Evolutionary conservation across 1,140 invertebrate species (phyloP), one percentile per base, ranked within the genome.

Genomic region (Ooceraea biroi): DNA sequence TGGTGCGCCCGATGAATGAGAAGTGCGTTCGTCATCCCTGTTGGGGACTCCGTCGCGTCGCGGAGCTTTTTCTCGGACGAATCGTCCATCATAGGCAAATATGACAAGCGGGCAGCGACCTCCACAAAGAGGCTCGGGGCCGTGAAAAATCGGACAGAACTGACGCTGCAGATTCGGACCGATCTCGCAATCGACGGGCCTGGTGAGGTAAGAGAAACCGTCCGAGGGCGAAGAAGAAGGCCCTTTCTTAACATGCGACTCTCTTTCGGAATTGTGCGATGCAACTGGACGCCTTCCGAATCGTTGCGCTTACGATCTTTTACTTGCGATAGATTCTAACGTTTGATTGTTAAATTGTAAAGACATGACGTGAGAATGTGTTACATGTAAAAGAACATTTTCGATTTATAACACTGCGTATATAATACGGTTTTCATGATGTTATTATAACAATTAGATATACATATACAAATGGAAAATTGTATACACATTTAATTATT

Each of bases 21-120:
- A 93, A 94, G 93, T 85, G 50, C 87, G 91, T 90, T 92, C 92
- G 92, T 94, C 93, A 93, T 93, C 88, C 87, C 85, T 71, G 63
- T 30, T 44, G 63, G 83, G 88, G 90, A 91, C 92, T 91, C 92
- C 89, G 93, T 92, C 91, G 87, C 90, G 76, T 82, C 78, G 61
- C 60, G 58, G 22, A 19, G 48, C 89, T 87, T 87, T 91, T 91
- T 90, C 90, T 73, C 85, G 78, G 84, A 86, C 88, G 80, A 93
- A 92, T 94, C 94, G 94, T 94, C 91, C 93, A 94, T 94, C 94
- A 94, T 94, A 94, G 88, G 91, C 93, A 94, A 94, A 94, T 94
- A 94, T 94, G 94, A 94, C 94, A 94, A 93, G 74, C 89, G 91
- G 93, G 92, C 91, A 93, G 92, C 88, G 92, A 90, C 90, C 85